Evolutionary conservation across 1,140 invertebrate species (phyloP), one percentile per base, ranked within the genome.

Genomic region (Drosophila sucinea): DNA sequence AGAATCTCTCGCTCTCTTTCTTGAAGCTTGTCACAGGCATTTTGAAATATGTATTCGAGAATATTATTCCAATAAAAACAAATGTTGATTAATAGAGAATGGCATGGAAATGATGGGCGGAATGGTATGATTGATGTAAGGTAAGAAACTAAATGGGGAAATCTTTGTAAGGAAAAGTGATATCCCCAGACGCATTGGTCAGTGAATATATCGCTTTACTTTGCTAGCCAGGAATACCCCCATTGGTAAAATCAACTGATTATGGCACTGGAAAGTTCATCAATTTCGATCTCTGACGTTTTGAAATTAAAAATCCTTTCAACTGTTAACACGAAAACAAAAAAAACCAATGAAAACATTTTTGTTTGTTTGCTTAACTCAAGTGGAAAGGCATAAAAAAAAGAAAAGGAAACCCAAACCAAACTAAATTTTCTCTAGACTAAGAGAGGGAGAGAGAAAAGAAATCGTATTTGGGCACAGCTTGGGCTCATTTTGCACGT

Each of bases 401-500:
- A 23, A 35, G 6, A 57, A 11, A 23, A 35, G 6, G 33, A 35
- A 35, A 35, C 25, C 47, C 4, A 67, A 70, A 66, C 60, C 66
- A 47, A 54, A 60, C 44, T 56, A 64, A 17, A 72, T 61, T 8
- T 76, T 40, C 58, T 64, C n/a, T 25, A 64, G 40, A 29, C 38
- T 33, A 32, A 38, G 25, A 47, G 57, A 67, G 38, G 58, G 29
- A 23, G 56, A 51, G 44, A 3, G 44, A 23, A 38, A 54, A n/a
- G 25, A 62, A 60, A 75, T 86, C 74, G 82, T 69, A 79, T 73
- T 84, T 81, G 75, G 81, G 65, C 70, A 63, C 74, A 72, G 56
- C 69, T 73, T 57, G 77, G 79, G 76, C 61, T 78, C 44, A 51
- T 74, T 86, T 81, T 69, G 73, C 82, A 86, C 83, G 82, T 86